Percentiles rank a stretch among this genome's conserved stretches.
Conservation (phyloP, 2,113 vertebrate genomes). For the Ictalurus furcatus region DNA sequence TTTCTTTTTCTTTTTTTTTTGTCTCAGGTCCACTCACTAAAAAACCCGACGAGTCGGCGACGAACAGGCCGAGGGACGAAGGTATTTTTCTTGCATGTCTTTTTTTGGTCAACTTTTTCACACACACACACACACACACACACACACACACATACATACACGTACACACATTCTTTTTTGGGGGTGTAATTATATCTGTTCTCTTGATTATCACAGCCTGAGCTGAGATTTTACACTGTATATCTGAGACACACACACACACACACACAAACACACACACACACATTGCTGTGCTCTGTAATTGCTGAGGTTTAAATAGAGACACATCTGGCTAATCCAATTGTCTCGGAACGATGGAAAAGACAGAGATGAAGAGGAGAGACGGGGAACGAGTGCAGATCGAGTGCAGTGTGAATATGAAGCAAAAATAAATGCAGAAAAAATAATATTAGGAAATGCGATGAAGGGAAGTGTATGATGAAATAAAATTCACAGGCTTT, state of each 20-base stretch:
- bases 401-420: constrained; percentile 37
- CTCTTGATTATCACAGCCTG: constrained; percentile 38
- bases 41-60: constrained; percentile 80
- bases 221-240: constrained; percentile 23
- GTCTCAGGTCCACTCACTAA: constrained; percentile 89
- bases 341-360: constrained; percentile 69
- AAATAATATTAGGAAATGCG: background rate
- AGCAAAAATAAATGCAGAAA: constrained; percentile 53
- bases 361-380: constrained; percentile 65
- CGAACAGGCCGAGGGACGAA: constrained; percentile 80
- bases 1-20: constrained; percentile 69
- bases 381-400: constrained; percentile 45
- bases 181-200: constrained; percentile 28
- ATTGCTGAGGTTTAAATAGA: constrained; percentile 74
- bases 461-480: constrained; percentile 1
- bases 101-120: constrained; percentile 63
- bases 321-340: constrained; percentile 75
- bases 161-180: background rate
- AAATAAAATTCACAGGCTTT: background rate
- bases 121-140: constrained; percentile 29
- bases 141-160: constrained; percentile 1
- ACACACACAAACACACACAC: constrained; percentile 21
- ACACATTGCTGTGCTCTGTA: constrained; percentile 58
- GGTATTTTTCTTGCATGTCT: constrained; percentile 78
- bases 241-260: constrained; percentile 8